These are phyloP conservation scores for Eptatretus burgeri DNA, from an alignment of 2,113 vertebrate species.

Conservation along the genomic window DNA sequence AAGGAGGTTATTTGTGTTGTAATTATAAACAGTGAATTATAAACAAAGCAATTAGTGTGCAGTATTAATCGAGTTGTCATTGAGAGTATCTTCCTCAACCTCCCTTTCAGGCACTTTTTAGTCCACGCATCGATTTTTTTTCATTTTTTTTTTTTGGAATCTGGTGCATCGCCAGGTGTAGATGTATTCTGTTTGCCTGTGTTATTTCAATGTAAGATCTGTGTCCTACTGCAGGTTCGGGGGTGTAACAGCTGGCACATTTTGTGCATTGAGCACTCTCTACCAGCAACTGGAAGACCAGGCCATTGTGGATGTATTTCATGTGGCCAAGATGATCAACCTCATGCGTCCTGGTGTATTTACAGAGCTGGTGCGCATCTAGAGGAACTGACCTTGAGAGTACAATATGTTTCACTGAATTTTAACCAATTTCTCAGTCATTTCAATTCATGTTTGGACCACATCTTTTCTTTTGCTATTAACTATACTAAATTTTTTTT, in stretches of 20 bases:
- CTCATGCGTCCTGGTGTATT: constrained; percentile 97
- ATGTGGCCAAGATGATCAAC: constrained; percentile 99
- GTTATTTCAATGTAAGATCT: background rate
- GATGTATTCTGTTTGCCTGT: constrained; percentile 12
- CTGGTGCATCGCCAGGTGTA: constrained; percentile 13
- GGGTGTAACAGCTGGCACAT: constrained; percentile 62
- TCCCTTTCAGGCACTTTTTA: too few species aligned
- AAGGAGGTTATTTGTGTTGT: too few species aligned
- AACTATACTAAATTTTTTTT: too few species aligned
- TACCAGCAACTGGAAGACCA: constrained; percentile 86
- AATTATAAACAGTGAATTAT: background rate
- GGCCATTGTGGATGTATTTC: constrained; percentile 77
- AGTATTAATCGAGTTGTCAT: too few species aligned
- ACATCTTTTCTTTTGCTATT: too few species aligned
- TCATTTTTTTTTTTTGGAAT: background rate
- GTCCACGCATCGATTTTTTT: too few species aligned
- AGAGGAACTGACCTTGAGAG: constrained; percentile 7
- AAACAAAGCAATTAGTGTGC: too few species aligned
- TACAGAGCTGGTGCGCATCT: constrained; percentile 74
- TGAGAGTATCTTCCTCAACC: too few species aligned
- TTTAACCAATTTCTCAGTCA: constrained; percentile 9
- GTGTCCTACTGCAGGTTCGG: constrained; percentile 33
- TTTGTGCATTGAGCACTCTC: constrained; percentile 76
- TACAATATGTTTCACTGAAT: constrained; percentile 10
- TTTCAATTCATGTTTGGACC: background rate